Conservation (phyloP, 2,797 vertebrate species). For the Ciconia nigra region DNA sequence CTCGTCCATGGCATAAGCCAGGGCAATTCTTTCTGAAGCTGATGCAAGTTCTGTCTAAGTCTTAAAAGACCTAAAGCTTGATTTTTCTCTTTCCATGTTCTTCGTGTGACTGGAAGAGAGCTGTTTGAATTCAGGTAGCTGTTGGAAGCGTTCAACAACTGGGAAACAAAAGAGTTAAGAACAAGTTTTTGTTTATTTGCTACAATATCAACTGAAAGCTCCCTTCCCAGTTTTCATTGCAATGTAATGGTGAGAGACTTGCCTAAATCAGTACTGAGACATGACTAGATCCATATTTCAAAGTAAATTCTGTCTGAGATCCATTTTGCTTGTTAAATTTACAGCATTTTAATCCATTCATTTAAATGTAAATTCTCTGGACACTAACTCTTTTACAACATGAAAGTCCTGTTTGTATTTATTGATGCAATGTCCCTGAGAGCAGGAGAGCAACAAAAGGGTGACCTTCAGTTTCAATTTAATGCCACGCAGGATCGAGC, state of each 20-base stretch:
- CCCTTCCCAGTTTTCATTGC: background rate
- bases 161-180: background rate
- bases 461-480: background rate
- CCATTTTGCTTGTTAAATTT: background rate
- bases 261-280: background rate
- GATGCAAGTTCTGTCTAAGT: background rate
- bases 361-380: background rate
- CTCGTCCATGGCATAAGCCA: background rate
- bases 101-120: background rate
- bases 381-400: background rate
- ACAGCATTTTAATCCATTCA: background rate
- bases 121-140: background rate
- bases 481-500: background rate
- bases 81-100: background rate
- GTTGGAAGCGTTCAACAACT: background rate
- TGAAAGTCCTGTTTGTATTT: background rate
- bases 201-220: background rate
- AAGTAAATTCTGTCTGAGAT: background rate
- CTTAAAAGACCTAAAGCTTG: background rate
- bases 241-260: background rate
- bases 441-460: background rate
- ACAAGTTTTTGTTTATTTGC: background rate
- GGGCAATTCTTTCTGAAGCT: background rate
- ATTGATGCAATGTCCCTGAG: background rate
- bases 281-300: background rate